Conservation (phyloP, 2,797 vertebrate genomes). For the Myiotriccus ornatus region DNA sequence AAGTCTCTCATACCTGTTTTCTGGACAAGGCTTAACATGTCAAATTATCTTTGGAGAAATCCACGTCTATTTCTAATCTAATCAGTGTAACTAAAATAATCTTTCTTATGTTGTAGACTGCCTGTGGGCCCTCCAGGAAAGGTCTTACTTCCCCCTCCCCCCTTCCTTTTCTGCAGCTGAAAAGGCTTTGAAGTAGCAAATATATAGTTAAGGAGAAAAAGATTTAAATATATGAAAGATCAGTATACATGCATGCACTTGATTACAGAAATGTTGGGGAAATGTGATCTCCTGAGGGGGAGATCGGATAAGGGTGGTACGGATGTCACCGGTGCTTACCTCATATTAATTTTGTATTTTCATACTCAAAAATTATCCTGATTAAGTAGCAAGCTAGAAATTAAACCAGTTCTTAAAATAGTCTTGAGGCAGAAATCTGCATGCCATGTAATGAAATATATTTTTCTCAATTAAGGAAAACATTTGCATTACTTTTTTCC, state of each 20-base stretch:
- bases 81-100: neutral
- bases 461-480: neutral
- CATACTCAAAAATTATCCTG: neutral
- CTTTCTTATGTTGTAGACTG: neutral
- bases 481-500: neutral
- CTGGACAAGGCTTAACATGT: neutral
- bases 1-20: neutral
- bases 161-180: neutral
- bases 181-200: neutral
- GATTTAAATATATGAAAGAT: neutral
- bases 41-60: neutral
- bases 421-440: neutral
- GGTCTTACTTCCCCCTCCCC: accelerated
- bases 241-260: neutral
- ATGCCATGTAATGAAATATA: neutral
- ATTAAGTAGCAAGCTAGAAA: neutral
- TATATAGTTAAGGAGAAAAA: neutral
- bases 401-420: neutral
- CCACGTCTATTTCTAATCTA: neutral
- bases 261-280: neutral
- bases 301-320: neutral
- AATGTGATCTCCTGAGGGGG: neutral
- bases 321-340: neutral
- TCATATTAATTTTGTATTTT: neutral
- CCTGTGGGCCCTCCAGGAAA: neutral